These are phyloP conservation scores for Drosophila mettleri DNA, from an alignment of 2,888 invertebrate species.

Conservation along the genomic window DNA sequence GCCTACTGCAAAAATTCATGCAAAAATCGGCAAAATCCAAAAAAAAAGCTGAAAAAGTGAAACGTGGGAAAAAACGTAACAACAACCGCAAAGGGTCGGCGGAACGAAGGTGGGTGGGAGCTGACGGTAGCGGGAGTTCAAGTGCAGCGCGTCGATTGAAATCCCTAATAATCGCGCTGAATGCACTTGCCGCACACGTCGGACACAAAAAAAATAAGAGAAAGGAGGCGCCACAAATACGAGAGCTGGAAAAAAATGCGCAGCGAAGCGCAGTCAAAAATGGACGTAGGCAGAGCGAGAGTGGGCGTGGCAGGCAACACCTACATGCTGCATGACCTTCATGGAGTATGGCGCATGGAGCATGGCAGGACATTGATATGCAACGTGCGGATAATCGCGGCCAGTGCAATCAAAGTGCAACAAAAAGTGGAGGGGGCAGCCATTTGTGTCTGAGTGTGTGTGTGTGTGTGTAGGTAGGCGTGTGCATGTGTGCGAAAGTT, in stretches of 20 bases:
- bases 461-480: not conserved
- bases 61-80: constrained; percentile 61
- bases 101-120: not conserved
- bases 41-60: constrained; percentile 29
- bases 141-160: constrained; percentile 77
- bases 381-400: constrained; percentile 78
- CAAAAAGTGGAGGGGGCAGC: constrained; percentile 25
- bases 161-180: constrained; percentile 77
- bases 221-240: constrained; percentile 36
- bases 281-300: constrained; percentile 19
- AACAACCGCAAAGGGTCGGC: constrained; percentile 75
- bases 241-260: constrained; percentile 59
- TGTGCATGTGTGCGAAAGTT: not conserved
- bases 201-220: constrained; percentile 2
- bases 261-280: constrained; percentile 58
- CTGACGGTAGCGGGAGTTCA: constrained; percentile 29
- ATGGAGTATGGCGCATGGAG: constrained; percentile 31
- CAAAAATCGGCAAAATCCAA: constrained; percentile 59
- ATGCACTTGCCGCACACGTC: constrained; percentile 60
- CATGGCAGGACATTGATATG: constrained; percentile 72
- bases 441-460: not conserved
- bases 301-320: constrained; percentile 21
- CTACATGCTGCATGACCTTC: constrained; percentile 61
- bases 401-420: constrained; percentile 79
- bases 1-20: constrained; percentile 77